Evolutionary conservation across 2,113 vertebrate species (phyloP).

Genomic region (Arizona elegans): DNA sequence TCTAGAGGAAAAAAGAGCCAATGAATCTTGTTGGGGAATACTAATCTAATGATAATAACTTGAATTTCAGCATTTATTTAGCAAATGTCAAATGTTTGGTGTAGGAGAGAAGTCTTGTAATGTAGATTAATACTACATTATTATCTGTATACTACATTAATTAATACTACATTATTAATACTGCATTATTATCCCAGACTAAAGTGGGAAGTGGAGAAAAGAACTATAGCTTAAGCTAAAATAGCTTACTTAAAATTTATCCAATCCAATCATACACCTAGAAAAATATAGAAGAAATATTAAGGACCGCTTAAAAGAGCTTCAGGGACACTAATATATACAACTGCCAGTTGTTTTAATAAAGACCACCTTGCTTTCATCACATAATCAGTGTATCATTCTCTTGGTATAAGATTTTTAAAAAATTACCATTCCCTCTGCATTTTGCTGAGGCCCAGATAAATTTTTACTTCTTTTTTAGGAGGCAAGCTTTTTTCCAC

Average conservation of each 20-base stretch:
- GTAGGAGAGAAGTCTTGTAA: not conserved
- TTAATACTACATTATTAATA: no score
- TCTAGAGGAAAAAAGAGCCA: not conserved
- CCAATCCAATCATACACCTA: not conserved
- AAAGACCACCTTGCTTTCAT: not conserved
- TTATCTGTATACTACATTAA: no score
- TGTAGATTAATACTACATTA: not conserved
- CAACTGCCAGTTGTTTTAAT: not conserved
- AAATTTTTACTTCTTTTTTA: conserved; percentile 90
- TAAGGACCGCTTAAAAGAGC: not conserved
- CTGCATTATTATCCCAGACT: not conserved
- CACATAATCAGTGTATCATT: not conserved
- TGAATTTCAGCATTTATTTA: not conserved
- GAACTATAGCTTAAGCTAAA: not conserved
- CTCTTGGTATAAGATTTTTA: not conserved
- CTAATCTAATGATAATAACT: not conserved
- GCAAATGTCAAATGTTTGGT: not conserved
- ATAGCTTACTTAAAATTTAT: not conserved
- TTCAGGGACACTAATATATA: not conserved
- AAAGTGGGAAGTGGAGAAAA: not conserved
- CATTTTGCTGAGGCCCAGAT: conserved; percentile 89
- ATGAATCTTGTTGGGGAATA: not conserved
- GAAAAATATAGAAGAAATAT: not conserved
- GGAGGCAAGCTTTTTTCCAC: conserved; percentile 88
- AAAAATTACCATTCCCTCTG: conserved; percentile 82